A percentile compares a stretch with the other conserved stretches of the same genome.
Evolutionary conservation across 2,888 invertebrate species (phyloP).

Genomic region (Chrysina gloriosa): DNA sequence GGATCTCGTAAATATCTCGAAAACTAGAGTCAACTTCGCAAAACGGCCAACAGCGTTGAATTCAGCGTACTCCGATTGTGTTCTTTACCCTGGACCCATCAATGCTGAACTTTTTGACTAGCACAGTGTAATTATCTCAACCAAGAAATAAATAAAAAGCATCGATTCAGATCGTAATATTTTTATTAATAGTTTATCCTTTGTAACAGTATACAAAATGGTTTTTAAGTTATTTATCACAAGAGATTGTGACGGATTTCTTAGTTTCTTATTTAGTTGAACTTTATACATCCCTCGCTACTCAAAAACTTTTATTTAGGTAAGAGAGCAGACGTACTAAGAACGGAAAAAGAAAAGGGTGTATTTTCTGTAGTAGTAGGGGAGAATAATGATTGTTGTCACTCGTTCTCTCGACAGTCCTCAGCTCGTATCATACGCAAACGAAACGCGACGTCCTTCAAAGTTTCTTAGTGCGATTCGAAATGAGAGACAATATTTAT

Average conservation of each 20-base stretch:
- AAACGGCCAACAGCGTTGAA: too few species aligned
- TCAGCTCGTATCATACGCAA: too few species aligned
- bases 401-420: too few species aligned
- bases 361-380: background rate
- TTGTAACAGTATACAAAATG: slow-evolving; percentile 63
- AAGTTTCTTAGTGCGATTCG: background rate
- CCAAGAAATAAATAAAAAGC: background rate
- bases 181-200: slow-evolving; percentile 46
- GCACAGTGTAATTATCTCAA: too few species aligned
- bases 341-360: background rate
- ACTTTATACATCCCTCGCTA: slow-evolving; percentile 31
- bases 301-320: slow-evolving; percentile 11
- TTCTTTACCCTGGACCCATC: too few species aligned
- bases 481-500: background rate
- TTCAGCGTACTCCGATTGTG: too few species aligned
- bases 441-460: background rate
- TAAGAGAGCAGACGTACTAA: background rate
- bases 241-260: slow-evolving; percentile 61
- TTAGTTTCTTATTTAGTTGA: slow-evolving; percentile 36
- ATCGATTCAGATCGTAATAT: slow-evolving; percentile 27
- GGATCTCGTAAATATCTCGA: too few species aligned
- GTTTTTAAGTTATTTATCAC: slow-evolving; percentile 56
- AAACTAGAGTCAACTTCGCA: too few species aligned
- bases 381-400: background rate
- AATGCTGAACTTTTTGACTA: too few species aligned